Base-by-base conservation (phyloP, 1,140 invertebrate genomes). In the Megalonaias nervosa region DNA sequence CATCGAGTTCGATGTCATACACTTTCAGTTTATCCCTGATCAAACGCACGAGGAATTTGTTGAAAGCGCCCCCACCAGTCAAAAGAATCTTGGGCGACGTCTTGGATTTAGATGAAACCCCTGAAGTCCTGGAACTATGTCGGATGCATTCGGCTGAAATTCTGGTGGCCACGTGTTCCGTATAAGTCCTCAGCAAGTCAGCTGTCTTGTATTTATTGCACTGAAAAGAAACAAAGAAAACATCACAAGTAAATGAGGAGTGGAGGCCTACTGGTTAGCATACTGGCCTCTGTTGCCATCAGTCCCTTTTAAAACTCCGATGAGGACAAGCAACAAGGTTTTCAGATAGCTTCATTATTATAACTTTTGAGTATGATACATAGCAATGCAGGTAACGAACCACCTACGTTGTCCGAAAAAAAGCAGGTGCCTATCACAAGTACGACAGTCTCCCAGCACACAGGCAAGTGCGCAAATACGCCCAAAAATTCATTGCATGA, bases 21-120 rank as follows among this genome's bases (percentile, higher is more conserved):
- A 78, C 76, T 0, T 74, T 64, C 55, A 88, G 66, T 61, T 82
- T 82, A 21, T 77, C 67, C 19, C 73, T 68, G 31, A 89, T 76
- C 14, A 72, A 38, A 21, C 82, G 69, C 61, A 89, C 81, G 9
- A 90, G 82, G 58, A 74, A 83, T 61, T 77, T 80, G 81, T 88
- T 89, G 57, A 85, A 80, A 4, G 87, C 85, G 9, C 87, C 87
- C 9, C 89, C 89, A n/a, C 89, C 89, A 0, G 89, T 89, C n/a
- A 90, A 80, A 16, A 90, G 79, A 12, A 88, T 69, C 6, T 70
- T 78, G 19, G n/a, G 57, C 13, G 59, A 59, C 57, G 60, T 73
- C 55, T 23, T 60, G 21, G 65, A 31, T 56, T 56, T 65, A 14
- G 71, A 48, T 16, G 26, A 57, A 6, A 62, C 19, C 6, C 62